A percentile compares a stretch with the other conserved stretches of the same genome.
phyloP scores from a whole-genome alignment of 2,113 vertebrate species.

The Lophotis ruficrista region DNA sequence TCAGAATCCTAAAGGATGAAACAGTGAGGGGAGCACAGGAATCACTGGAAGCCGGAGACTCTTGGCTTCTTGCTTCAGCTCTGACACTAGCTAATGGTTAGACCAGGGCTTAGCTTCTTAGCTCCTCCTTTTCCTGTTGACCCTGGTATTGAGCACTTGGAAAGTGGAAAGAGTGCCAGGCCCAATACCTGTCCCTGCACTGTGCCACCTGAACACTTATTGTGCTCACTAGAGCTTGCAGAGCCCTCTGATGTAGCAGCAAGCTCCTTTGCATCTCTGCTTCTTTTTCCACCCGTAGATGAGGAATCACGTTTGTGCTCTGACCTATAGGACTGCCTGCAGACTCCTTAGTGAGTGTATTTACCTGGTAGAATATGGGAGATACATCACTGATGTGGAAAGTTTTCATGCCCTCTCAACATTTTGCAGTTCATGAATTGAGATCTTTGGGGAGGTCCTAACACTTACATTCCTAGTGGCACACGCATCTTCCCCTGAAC shows the following conservation, averaged over 20 bases:
- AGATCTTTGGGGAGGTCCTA: background rate
- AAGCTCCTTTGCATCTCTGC: background rate
- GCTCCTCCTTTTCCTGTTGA: background rate
- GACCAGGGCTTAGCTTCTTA: background rate
- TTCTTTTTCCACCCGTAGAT: background rate
- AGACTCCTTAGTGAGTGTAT: background rate
- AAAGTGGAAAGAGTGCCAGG: background rate
- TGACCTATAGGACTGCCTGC: background rate
- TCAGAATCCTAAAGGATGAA: background rate
- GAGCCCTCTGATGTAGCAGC: background rate
- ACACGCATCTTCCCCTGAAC: background rate
- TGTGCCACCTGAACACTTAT: background rate
- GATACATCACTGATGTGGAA: background rate
- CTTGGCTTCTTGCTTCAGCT: background rate
- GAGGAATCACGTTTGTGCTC: background rate
- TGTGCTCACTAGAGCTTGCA: background rate
- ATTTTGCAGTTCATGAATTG: background rate
- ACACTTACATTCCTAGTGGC: background rate
- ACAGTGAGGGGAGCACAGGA: background rate
- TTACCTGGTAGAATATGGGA: background rate
- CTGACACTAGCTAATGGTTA: background rate
- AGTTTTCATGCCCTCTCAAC: background rate
- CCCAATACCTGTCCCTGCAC: background rate
- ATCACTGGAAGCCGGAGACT: background rate
- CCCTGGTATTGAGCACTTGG: background rate